Evolutionary conservation across 2,797 vertebrate genomes (phyloP).

Genomic region (Sebastolobus alascanus): DNA sequence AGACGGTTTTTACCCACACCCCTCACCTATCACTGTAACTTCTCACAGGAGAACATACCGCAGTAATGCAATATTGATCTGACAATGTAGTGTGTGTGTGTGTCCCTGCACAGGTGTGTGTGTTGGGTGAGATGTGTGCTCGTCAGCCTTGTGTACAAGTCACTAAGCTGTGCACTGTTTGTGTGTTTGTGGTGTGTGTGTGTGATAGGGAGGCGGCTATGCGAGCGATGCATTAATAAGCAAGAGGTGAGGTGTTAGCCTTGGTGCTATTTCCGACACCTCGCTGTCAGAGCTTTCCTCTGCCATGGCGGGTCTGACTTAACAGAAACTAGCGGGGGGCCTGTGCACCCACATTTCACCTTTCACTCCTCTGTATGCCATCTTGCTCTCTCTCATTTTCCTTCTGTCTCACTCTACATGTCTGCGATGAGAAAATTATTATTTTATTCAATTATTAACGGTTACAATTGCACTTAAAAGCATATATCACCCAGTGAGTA

Average conservation of each 20-base stretch:
- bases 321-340: constrained; percentile 50
- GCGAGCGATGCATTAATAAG: constrained; percentile 77
- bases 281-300: constrained; percentile 72
- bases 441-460: constrained; percentile 3
- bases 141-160: constrained; percentile 46
- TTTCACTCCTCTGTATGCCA: constrained; percentile 42
- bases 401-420: constrained; percentile 19
- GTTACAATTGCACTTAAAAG: constrained; percentile 8
- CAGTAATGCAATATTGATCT: constrained; percentile 84
- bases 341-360: constrained; percentile 52
- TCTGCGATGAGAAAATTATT: constrained; percentile 10
- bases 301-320: constrained; percentile 55
- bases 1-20: constrained; percentile 67
- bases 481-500: background rate
- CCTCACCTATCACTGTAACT: constrained; percentile 75
- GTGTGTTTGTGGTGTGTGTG: constrained; percentile 24
- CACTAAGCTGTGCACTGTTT: constrained; percentile 48
- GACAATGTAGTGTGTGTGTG: constrained; percentile 59
- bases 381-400: constrained; percentile 43
- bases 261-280: constrained; percentile 79
- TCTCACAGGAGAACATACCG: constrained; percentile 76
- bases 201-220: constrained; percentile 47
- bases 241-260: constrained; percentile 77
- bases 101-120: constrained; percentile 36
- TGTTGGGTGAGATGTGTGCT: constrained; percentile 44